A percentile compares a stretch with the other conserved stretches of the same genome.
Conservation (phyloP, 2,113 vertebrate species). For the Dicerorhinus sumatrensis region DNA sequence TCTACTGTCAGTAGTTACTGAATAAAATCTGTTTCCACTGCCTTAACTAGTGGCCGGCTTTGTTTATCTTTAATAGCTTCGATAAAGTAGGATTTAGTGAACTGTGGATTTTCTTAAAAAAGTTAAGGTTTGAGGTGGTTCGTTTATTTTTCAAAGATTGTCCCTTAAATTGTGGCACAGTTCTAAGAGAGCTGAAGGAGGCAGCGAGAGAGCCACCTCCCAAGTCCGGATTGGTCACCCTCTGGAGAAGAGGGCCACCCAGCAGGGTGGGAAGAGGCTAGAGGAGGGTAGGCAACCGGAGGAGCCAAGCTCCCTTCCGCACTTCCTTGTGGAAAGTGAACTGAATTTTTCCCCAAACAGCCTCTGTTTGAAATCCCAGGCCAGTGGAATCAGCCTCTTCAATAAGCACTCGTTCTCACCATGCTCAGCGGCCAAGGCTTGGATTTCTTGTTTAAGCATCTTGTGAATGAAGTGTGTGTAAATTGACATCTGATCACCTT, state of each 20-base stretch:
- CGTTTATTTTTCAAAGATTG: background rate
- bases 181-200: background rate
- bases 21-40: background rate
- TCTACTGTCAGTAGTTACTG: accelerated
- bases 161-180: background rate
- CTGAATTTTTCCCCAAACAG: too few species aligned
- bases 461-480: background rate
- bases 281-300: background rate
- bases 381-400: background rate
- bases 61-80: background rate
- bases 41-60: too few species aligned
- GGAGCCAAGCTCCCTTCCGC: too few species aligned
- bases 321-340: background rate
- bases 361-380: background rate
- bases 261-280: background rate
- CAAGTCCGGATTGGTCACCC: background rate
- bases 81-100: background rate
- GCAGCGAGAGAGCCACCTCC: too few species aligned
- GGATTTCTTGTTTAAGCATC: background rate
- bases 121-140: background rate
- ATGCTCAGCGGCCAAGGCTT: background rate
- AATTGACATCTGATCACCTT: background rate
- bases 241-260: background rate
- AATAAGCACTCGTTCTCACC: too few species aligned
- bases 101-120: background rate